Conservation (phyloP, 2,888 invertebrate species). For the Sipha maydis region DNA sequence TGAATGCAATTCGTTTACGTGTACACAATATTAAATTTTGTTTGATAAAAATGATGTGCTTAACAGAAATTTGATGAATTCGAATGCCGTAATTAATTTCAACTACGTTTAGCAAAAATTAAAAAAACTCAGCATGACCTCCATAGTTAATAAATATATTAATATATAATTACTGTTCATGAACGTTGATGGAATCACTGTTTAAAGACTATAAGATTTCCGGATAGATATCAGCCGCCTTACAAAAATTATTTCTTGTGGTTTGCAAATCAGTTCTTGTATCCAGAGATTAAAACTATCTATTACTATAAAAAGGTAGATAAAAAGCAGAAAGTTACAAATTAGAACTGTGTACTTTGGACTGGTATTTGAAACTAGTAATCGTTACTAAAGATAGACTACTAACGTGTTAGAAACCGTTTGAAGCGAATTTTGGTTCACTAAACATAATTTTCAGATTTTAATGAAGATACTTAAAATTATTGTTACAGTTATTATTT, state of each 20-base stretch:
- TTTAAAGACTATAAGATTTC: neutral
- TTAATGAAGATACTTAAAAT: too few relatives aligned
- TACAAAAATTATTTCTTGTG: neutral
- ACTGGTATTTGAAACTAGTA: too few relatives aligned
- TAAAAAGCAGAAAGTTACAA: too few relatives aligned
- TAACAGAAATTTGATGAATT: neutral
- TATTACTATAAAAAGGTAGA: too few relatives aligned
- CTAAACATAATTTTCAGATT: too few relatives aligned
- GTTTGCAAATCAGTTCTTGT: neutral
- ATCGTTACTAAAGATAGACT: too few relatives aligned
- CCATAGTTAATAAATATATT: too few relatives aligned
- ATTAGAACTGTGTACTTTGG: too few relatives aligned
- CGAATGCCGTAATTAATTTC: neutral
- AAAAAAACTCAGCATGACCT: neutral
- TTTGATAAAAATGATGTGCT: neutral
- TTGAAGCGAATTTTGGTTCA: too few relatives aligned
- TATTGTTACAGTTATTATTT: too few relatives aligned
- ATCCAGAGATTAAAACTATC: too few relatives aligned
- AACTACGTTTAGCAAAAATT: neutral
- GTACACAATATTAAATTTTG: neutral
- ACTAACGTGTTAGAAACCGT: too few relatives aligned
- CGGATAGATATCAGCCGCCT: neutral
- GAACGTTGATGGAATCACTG: neutral
- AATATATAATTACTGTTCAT: neutral
- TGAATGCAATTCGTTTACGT: neutral